Conservation (phyloP, 2,797 vertebrate genomes). For the Notoglanidium macrostoma region DNA sequence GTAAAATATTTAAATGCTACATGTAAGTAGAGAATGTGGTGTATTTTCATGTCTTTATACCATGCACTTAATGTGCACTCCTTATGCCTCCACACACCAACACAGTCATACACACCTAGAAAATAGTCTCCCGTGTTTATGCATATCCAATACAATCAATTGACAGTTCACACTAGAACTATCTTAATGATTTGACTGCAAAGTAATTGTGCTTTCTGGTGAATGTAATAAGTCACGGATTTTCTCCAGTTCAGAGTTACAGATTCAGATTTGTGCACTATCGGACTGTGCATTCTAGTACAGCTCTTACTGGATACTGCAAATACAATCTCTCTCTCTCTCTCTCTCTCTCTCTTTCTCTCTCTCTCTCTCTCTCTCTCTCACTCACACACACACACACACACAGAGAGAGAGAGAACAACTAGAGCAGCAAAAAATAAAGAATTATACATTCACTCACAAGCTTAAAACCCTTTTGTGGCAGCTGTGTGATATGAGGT, state of each 20-base stretch:
- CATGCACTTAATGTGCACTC: background rate
- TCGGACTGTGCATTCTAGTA: background rate
- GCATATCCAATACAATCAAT: background rate
- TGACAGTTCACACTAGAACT: background rate
- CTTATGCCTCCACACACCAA: no score
- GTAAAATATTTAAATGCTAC: no score
- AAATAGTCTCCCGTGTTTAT: background rate
- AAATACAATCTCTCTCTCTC: no score
- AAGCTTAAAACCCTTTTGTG: constrained; percentile 5
- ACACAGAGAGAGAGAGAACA: background rate
- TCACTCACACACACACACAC: constrained; percentile 31
- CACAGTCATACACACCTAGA: background rate
- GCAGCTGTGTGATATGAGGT: constrained; percentile 52
- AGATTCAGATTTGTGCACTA: background rate
- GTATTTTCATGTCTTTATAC: background rate
- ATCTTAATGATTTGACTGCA: background rate
- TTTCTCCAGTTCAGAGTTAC: background rate
- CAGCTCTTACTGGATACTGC: no score
- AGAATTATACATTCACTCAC: constrained; percentile 36
- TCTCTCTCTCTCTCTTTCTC: no score
- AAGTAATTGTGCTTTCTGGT: background rate
- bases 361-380: no score
- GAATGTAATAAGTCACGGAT: background rate
- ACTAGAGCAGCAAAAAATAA: background rate
- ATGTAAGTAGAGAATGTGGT: background rate